Percentiles rank a stretch among this genome's conserved stretches.
These are phyloP conservation scores for Drosophila pectinifera DNA, from an alignment of 1,140 invertebrate species.

Conservation along the genomic window DNA sequence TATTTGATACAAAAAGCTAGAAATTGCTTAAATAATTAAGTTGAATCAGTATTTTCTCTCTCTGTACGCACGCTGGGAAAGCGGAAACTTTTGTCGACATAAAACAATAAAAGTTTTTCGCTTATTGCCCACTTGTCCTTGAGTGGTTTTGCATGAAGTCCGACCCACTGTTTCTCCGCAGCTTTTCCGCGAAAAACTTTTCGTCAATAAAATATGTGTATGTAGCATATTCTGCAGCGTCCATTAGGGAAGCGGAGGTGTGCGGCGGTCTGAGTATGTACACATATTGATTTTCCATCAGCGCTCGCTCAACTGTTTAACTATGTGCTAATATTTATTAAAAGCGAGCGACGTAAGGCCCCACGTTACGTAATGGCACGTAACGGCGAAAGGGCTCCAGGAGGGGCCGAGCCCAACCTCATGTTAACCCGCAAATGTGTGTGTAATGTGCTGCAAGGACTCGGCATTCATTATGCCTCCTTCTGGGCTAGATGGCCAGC, in stretches of 20 bases:
- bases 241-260: slow-evolving; percentile 3
- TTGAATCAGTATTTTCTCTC: not conserved
- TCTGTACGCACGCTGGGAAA: slow-evolving; percentile 5
- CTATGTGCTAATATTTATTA: slow-evolving; percentile 82
- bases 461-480: slow-evolving; percentile 48
- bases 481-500: not conserved
- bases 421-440: slow-evolving; percentile 49
- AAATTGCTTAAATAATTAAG: no score
- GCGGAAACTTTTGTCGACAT: slow-evolving; percentile 65
- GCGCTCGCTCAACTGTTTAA: slow-evolving; percentile 74
- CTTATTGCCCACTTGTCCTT: slow-evolving; percentile 82
- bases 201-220: slow-evolving; percentile 71
- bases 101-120: slow-evolving; percentile 83
- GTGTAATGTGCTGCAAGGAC: slow-evolving; percentile 47
- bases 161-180: slow-evolving; percentile 20
- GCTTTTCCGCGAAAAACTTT: slow-evolving; percentile 58
- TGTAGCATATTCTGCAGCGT: slow-evolving; percentile 30
- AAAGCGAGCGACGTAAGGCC: slow-evolving; percentile 56
- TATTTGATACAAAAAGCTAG: no score
- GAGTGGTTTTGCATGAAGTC: slow-evolving; percentile 78
- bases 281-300: slow-evolving; percentile 79
- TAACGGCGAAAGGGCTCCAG: slow-evolving; percentile 49
- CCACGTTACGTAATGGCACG: slow-evolving; percentile 61
- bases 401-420: slow-evolving; percentile 34
- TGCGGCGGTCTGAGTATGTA: slow-evolving; percentile 6